These are phyloP conservation scores for Darevskia mixta DNA, from an alignment of 2,797 vertebrate genomes.

Conservation along the genomic window DNA sequence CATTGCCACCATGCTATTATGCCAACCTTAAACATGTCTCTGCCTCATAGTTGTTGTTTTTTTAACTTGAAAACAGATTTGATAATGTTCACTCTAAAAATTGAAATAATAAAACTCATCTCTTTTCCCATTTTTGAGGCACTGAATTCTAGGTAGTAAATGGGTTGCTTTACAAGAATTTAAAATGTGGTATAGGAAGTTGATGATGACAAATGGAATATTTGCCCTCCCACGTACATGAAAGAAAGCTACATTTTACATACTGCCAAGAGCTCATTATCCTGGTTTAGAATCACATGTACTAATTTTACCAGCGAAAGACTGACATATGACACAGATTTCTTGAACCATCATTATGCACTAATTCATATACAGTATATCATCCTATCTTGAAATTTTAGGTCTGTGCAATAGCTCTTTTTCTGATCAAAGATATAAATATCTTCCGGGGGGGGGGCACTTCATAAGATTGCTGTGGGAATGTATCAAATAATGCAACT, in stretches of 20 bases:
- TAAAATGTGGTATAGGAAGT: background rate
- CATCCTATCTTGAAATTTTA: background rate
- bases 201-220: background rate
- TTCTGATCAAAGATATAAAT: background rate
- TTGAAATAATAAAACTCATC: background rate
- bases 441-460: too few species aligned
- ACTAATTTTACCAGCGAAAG: constrained; percentile 8
- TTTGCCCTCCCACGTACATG: background rate
- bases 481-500: constrained; percentile 14
- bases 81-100: background rate
- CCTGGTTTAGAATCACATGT: background rate
- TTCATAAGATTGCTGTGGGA: background rate
- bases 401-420: background rate
- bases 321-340: constrained; percentile 11
- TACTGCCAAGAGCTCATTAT: background rate
- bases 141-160: background rate
- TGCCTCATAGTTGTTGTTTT: background rate
- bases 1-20: background rate
- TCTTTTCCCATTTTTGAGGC: background rate
- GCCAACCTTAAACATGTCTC: background rate
- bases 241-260: background rate
- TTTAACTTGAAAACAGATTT: background rate
- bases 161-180: background rate
- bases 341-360: background rate
- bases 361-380: background rate